Conservation (phyloP, 35 echinoderm and acorn worm species). For the Patiria miniata region DNA sequence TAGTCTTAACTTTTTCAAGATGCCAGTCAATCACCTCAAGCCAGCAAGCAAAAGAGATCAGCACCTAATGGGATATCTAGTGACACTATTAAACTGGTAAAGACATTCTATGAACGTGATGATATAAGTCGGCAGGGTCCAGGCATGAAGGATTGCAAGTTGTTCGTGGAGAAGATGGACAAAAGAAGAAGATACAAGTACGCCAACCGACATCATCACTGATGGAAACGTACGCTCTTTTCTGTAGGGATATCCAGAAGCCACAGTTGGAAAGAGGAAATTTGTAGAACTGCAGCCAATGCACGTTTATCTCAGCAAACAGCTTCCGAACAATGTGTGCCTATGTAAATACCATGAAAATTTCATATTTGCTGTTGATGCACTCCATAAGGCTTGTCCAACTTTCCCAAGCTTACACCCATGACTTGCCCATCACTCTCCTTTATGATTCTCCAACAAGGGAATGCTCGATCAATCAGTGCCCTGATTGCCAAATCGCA, state of each 20-base stretch:
- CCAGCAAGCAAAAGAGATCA: background rate
- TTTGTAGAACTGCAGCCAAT: constrained; percentile 54
- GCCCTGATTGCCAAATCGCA: too few relatives aligned
- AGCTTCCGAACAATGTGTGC: constrained; percentile 56
- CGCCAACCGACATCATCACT: constrained; percentile 18
- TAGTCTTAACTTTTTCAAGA: constrained; percentile 18
- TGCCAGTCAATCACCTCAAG: background rate
- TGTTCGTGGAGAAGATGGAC: background rate
- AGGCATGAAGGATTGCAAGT: constrained; percentile 50
- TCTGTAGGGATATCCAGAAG: constrained; percentile 32
- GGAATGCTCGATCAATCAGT: too few relatives aligned
- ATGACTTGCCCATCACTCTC: too few relatives aligned
- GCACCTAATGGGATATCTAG: background rate
- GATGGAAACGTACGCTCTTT: constrained; percentile 55
- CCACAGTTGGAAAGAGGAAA: constrained; percentile 50
- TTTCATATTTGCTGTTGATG: constrained; percentile 45
- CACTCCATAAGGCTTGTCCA: too few relatives aligned
- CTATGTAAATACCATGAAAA: constrained; percentile 65
- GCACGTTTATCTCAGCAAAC: constrained; percentile 46
- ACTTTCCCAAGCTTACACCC: too few relatives aligned
- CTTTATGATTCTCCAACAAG: too few relatives aligned
- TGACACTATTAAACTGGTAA: constrained; percentile 41
- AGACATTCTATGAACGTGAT: constrained; percentile 38
- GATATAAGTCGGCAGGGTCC: constrained; percentile 52
- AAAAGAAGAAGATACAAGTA: constrained; percentile 29